Percentiles rank a stretch among this genome's conserved stretches.
phyloP scores from a whole-genome alignment of 2,113 vertebrate species.

The Sphyrna mokarran region DNA sequence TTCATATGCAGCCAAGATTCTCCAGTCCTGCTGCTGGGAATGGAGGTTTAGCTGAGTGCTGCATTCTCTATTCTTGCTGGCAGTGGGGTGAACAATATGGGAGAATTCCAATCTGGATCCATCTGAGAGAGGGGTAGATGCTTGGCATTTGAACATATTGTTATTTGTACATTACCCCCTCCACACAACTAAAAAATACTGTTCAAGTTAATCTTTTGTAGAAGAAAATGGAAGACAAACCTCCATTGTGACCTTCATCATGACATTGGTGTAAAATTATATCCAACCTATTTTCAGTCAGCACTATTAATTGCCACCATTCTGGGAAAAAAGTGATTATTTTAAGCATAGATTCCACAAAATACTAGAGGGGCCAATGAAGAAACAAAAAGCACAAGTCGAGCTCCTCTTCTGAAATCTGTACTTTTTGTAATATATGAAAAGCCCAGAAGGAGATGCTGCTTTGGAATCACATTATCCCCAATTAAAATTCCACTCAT shows the following conservation, averaged over 20 bases:
- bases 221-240: background rate
- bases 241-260: background rate
- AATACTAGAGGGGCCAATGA: background rate
- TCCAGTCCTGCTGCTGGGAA: too few species aligned
- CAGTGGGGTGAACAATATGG: too few species aligned
- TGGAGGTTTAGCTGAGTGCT: too few species aligned
- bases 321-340: background rate
- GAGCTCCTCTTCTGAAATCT: background rate
- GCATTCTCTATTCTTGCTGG: too few species aligned
- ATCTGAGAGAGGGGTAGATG: too few species aligned
- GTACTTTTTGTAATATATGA: background rate
- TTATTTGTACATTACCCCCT: background rate
- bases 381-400: background rate
- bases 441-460: background rate
- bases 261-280: background rate
- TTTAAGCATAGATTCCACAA: background rate
- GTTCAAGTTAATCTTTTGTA: background rate
- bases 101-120: too few species aligned
- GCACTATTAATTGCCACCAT: background rate
- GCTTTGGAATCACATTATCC: slow-evolving; percentile 1
- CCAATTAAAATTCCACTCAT: slow-evolving; percentile 20
- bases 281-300: background rate
- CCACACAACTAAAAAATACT: background rate
- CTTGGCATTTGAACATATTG: background rate
- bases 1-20: background rate